Conservation (phyloP, 2,113 vertebrate species). For the Rhinoderma darwinii region DNA sequence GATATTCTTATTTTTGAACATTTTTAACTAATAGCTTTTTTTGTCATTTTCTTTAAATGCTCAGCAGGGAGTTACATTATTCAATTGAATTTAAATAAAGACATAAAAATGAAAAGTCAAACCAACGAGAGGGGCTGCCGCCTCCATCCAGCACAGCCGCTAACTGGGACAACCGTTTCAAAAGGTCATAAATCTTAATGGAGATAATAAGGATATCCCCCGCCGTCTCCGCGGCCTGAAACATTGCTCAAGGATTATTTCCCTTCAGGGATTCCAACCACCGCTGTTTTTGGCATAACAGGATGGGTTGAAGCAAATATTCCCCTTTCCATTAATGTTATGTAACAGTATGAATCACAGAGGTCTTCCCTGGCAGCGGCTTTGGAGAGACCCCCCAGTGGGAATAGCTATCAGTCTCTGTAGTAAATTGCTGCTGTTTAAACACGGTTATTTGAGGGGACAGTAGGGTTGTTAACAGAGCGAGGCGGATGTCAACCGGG, state of each 20-base stretch:
- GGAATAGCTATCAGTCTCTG: slow-evolving; percentile 48
- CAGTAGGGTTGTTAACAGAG: neutral
- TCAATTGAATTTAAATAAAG: slow-evolving; percentile 8
- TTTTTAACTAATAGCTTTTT: neutral
- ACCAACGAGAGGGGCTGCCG: neutral
- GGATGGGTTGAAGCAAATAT: slow-evolving; percentile 53
- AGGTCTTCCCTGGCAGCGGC: slow-evolving; percentile 24
- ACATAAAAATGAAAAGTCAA: slow-evolving; percentile 1
- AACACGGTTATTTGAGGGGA: slow-evolving; percentile 7
- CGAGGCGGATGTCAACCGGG: neutral
- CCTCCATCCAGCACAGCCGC: neutral
- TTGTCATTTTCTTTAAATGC: neutral
- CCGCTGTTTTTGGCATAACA: slow-evolving; percentile 57
- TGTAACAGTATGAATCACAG: slow-evolving; percentile 62
- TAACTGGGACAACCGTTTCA: slow-evolving; percentile 6
- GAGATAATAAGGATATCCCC: slow-evolving; percentile 38
- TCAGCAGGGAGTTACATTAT: neutral
- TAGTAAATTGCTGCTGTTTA: neutral
- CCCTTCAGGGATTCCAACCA: slow-evolving; percentile 54
- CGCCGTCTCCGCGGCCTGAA: slow-evolving; percentile 17
- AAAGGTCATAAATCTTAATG: slow-evolving; percentile 19
- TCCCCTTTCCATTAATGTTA: slow-evolving; percentile 54
- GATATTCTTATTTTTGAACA: neutral
- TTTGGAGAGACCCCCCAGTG: slow-evolving; percentile 45
- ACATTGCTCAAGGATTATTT: slow-evolving; percentile 61